Conservation (phyloP, 1,140 invertebrate species). For the Chymomyza costata region DNA sequence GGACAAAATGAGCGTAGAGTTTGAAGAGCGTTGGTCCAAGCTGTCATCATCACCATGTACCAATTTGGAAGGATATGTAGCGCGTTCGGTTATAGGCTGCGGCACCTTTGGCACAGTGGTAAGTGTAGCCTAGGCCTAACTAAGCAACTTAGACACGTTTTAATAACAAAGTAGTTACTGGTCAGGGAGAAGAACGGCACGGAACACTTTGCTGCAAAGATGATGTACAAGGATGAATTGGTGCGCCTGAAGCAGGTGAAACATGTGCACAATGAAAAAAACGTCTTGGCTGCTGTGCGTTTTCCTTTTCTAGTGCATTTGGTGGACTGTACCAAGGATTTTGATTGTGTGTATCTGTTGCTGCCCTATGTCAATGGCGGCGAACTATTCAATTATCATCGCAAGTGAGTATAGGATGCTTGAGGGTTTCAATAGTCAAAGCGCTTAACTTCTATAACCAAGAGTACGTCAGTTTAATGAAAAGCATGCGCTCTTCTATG, state of each 20-base stretch:
- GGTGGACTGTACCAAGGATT: slow-evolving; percentile 90
- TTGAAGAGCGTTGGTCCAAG: slow-evolving; percentile 44
- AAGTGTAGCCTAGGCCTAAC: slow-evolving; percentile 84
- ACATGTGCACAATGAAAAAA: slow-evolving; percentile 89
- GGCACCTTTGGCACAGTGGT: slow-evolving; percentile 67
- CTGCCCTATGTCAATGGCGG: slow-evolving; percentile 87
- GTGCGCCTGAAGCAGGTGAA: slow-evolving; percentile 89
- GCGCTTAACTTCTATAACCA: not conserved
- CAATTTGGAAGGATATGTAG: slow-evolving; percentile 47
- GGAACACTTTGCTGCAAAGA: slow-evolving; percentile 84
- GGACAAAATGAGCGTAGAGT: slow-evolving; percentile 32
- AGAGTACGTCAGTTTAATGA: slow-evolving; percentile 79
- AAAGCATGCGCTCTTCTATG: slow-evolving; percentile 89
- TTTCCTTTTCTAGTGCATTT: slow-evolving; percentile 89
- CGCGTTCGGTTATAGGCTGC: slow-evolving; percentile 43
- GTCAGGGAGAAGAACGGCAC: not conserved
- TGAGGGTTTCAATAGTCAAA: not conserved
- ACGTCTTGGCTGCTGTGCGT: slow-evolving; percentile 84
- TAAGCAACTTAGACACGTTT: too few species aligned
- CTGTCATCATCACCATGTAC: slow-evolving; percentile 32
- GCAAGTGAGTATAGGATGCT: slow-evolving; percentile 65
- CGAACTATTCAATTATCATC: slow-evolving; percentile 86
- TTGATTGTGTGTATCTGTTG: slow-evolving; percentile 86
- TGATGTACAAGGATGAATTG: slow-evolving; percentile 89
- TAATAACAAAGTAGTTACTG: too few species aligned